These are phyloP conservation scores for Latrodectus elegans DNA, from an alignment of 2,888 invertebrate genomes.

Conservation along the genomic window DNA sequence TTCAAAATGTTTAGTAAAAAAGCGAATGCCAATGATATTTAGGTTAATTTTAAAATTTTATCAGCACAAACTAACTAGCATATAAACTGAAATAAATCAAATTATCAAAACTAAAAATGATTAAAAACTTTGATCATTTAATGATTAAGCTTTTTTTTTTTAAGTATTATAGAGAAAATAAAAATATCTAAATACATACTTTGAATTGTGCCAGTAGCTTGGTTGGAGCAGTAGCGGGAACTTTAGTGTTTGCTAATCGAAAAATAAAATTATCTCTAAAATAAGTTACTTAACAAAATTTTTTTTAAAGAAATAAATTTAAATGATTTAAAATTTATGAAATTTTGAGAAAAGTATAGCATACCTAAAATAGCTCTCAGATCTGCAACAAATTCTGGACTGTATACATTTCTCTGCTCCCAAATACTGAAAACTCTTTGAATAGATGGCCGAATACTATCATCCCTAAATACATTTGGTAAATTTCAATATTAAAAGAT, in stretches of 20 bases:
- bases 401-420: conserved; percentile 94
- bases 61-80: too few species aligned
- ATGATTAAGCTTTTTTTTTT: too few species aligned
- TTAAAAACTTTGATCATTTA: too few species aligned
- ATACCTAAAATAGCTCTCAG: conserved; percentile 84
- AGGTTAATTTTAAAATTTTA: too few species aligned
- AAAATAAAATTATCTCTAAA: background rate
- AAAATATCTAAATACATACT: conserved; percentile 75
- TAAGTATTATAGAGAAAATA: too few species aligned
- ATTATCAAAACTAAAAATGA: background rate
- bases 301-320: background rate
- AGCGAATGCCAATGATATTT: background rate
- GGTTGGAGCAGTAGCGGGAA: conserved; percentile 76
- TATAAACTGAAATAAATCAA: background rate
- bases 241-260: conserved; percentile 70
- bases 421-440: conserved; percentile 94
- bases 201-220: conserved; percentile 81
- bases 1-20: too few species aligned
- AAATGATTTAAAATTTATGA: background rate
- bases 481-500: too few species aligned
- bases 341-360: conserved; percentile 2
- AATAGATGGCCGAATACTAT: conserved; percentile 89
- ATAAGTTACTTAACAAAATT: background rate
- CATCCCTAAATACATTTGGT: conserved; percentile 80
- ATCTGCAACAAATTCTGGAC: conserved; percentile 91